A percentile compares a stretch with the other conserved stretches of the same genome.
These are phyloP conservation scores for Diorhabda carinulata DNA, from an alignment of 1,140 invertebrate genomes.

Conservation along the genomic window DNA sequence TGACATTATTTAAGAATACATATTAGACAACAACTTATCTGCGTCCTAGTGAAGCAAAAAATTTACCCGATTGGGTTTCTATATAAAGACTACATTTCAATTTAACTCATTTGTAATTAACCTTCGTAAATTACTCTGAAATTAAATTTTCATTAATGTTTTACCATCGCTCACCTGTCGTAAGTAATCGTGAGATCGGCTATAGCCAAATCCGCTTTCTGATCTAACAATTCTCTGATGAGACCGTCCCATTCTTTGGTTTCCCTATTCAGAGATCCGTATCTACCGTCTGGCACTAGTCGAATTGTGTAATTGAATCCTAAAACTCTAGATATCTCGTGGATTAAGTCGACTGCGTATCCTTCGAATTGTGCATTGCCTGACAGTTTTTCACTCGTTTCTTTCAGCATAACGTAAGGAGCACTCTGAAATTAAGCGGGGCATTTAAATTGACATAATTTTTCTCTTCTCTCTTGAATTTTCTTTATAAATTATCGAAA, in stretches of 20 bases:
- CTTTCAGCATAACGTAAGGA: constrained; percentile 88
- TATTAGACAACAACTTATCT: too few relatives aligned
- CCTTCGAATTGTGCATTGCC: constrained; percentile 88
- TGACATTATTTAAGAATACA: too few relatives aligned
- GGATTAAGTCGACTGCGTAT: constrained; percentile 81
- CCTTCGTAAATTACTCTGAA: too few relatives aligned
- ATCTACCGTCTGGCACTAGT: constrained; percentile 71
- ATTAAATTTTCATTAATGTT: too few relatives aligned
- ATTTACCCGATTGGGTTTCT: too few relatives aligned
- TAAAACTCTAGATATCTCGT: constrained; percentile 81
- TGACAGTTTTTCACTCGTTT: constrained; percentile 70
- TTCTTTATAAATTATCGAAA: too few relatives aligned
- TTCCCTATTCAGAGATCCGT: constrained; percentile 43
- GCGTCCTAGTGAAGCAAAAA: too few relatives aligned
- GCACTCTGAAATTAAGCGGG: constrained; percentile 62
- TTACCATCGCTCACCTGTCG: constrained; percentile 49
- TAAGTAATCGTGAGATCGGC: constrained; percentile 93
- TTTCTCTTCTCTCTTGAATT: too few relatives aligned
- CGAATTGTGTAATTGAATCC: constrained; percentile 88
- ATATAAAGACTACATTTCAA: too few relatives aligned
- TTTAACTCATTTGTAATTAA: too few relatives aligned
- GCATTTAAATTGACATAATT: too few relatives aligned
- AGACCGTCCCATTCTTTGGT: constrained; percentile 88
- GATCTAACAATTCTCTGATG: constrained; percentile 85
- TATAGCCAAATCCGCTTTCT: constrained; percentile 87